phyloP scores from a whole-genome alignment of 2,797 vertebrate genomes.

The Spinus olivaceus region DNA sequence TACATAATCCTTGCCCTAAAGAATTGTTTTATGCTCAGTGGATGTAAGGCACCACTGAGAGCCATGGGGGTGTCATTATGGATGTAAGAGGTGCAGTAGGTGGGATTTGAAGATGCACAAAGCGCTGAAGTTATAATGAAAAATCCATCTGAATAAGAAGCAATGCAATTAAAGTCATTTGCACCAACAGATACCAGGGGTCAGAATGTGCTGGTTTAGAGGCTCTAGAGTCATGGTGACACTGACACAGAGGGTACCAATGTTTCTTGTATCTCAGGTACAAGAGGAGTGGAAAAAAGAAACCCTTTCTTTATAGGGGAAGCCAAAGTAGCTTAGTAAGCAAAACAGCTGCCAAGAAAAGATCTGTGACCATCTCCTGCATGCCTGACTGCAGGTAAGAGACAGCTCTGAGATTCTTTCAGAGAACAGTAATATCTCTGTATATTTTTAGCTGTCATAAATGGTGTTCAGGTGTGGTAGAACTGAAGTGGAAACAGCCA shows the following conservation, averaged over 20 bases:
- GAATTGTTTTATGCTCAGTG: background rate
- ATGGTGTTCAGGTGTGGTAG: background rate
- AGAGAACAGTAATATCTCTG: background rate
- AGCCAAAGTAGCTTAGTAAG: conserved; percentile 9
- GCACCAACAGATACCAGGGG: background rate
- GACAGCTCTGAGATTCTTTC: background rate
- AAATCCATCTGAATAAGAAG: background rate
- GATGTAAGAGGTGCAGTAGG: background rate
- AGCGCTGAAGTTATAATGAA: background rate
- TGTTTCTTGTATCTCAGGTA: background rate
- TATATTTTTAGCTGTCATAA: background rate
- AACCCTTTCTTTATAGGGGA: background rate
- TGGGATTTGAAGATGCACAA: background rate
- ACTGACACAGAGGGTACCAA: background rate
- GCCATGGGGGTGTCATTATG: background rate
- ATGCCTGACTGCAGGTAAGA: conserved; percentile 24
- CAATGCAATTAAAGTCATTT: background rate
- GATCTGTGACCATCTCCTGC: accelerated
- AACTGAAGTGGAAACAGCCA: background rate
- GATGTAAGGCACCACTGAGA: background rate
- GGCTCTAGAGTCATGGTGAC: background rate
- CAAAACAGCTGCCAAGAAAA: background rate
- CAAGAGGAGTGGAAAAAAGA: background rate
- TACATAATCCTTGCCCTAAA: background rate
- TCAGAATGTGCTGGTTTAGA: background rate